Conservation (phyloP, 2,797 vertebrate species). For the Brachymystax lenok region DNA sequence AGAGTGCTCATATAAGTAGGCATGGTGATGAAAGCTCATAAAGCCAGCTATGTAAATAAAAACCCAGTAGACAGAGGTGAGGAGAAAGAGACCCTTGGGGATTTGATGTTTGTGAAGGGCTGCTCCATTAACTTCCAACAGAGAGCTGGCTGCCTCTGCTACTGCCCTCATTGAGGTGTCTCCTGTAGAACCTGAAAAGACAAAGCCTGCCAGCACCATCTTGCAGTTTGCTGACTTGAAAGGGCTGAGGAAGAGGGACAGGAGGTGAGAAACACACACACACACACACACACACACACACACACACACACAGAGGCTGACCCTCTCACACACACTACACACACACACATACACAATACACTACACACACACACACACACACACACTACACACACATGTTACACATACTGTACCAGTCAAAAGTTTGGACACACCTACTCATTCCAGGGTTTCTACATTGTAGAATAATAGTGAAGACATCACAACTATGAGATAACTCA, state of each 20-base stretch:
- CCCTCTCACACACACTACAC: constrained; percentile 50
- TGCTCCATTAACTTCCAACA: constrained; percentile 75
- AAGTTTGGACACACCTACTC: too few species aligned
- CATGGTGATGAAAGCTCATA: constrained; percentile 75
- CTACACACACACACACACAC: constrained; percentile 21
- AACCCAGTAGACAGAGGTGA: constrained; percentile 66
- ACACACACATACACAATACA: constrained; percentile 40
- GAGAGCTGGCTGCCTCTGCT: constrained; percentile 53
- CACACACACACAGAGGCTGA: constrained; percentile 41
- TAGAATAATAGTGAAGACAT: too few species aligned
- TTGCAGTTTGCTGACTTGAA: constrained; percentile 46
- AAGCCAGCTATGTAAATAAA: constrained; percentile 76
- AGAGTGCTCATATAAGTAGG: constrained; percentile 71
- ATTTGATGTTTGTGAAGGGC: constrained; percentile 76
- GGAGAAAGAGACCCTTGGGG: constrained; percentile 58
- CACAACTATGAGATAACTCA: too few species aligned
- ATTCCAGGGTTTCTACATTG: too few species aligned
- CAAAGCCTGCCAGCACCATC: constrained; percentile 14
- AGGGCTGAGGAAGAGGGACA: constrained; percentile 40
- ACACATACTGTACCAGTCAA: neutral
- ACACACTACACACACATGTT: constrained; percentile 47
- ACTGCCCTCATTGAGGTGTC: constrained; percentile 66
- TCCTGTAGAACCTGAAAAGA: constrained; percentile 52
- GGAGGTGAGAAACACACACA: constrained; percentile 39
- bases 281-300: constrained; percentile 36